Percentiles rank a stretch among this genome's conserved stretches.
These are phyloP conservation scores for Eulithis testata DNA, from an alignment of 2,888 invertebrate species.

Conservation along the genomic window DNA sequence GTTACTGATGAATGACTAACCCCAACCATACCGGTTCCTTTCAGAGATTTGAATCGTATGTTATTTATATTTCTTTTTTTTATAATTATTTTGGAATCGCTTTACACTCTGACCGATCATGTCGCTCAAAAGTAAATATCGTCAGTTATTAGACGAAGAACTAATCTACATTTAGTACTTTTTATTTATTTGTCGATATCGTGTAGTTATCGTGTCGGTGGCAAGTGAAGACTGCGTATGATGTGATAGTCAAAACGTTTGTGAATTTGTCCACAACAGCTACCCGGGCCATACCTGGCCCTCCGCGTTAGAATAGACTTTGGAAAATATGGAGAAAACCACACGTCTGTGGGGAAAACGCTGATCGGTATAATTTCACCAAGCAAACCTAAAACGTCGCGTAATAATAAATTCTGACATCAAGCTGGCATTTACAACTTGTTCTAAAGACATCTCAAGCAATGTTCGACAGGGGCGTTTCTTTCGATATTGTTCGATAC, in stretches of 20 bases:
- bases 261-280: too few species aligned
- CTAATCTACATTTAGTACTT: too few species aligned
- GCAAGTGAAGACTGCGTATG: too few species aligned
- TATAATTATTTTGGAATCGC: neutral
- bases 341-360: too few species aligned
- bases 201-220: too few species aligned
- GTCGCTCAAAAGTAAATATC: too few species aligned
- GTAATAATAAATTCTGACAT: constrained; percentile 3
- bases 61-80: neutral
- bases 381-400: neutral
- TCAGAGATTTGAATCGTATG: neutral
- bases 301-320: too few species aligned
- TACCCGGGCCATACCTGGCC: too few species aligned
- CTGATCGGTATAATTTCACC: neutral
- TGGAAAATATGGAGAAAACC: too few species aligned
- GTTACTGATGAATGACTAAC: constrained; percentile 34
- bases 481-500: constrained; percentile 16
- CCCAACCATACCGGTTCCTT: constrained; percentile 35
- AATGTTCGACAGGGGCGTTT: constrained; percentile 26
- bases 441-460: constrained; percentile 21
- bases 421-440: constrained; percentile 6
- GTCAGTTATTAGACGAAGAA: too few species aligned
- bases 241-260: too few species aligned
- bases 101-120: neutral
- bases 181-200: too few species aligned